phyloP scores from a whole-genome alignment of 2,113 vertebrate species.

The Bubo blakistoni region DNA sequence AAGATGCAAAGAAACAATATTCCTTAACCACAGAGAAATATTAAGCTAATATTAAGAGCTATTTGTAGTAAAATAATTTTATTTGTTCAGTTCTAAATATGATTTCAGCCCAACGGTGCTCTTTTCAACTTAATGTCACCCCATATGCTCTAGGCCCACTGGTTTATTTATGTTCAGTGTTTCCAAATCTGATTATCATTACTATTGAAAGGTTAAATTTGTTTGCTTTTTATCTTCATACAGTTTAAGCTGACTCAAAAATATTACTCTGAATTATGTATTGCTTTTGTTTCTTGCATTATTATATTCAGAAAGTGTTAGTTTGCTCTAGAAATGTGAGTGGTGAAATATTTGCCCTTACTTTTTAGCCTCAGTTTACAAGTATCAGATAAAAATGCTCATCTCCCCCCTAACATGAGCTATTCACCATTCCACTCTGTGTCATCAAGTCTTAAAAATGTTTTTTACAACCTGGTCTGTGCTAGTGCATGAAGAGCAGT shows the following conservation, averaged over 20 bases:
- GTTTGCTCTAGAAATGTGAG: background rate
- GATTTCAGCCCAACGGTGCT: background rate
- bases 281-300: background rate
- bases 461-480: background rate
- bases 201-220: background rate
- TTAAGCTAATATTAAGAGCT: background rate
- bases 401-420: background rate
- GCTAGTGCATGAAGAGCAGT: background rate
- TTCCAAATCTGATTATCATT: background rate
- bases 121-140: background rate
- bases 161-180: background rate
- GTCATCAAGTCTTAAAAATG: background rate
- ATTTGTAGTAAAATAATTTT: background rate
- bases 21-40: background rate
- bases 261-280: background rate
- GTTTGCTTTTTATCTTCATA: background rate
- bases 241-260: background rate
- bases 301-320: background rate
- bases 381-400: background rate
- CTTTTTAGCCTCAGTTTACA: background rate
- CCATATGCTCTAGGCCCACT: background rate
- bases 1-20: background rate
- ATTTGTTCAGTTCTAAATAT: background rate
- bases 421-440: background rate
- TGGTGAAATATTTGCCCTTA: background rate